phyloP scores from a whole-genome alignment of 2,888 invertebrate genomes.

The Acleris sparsana region DNA sequence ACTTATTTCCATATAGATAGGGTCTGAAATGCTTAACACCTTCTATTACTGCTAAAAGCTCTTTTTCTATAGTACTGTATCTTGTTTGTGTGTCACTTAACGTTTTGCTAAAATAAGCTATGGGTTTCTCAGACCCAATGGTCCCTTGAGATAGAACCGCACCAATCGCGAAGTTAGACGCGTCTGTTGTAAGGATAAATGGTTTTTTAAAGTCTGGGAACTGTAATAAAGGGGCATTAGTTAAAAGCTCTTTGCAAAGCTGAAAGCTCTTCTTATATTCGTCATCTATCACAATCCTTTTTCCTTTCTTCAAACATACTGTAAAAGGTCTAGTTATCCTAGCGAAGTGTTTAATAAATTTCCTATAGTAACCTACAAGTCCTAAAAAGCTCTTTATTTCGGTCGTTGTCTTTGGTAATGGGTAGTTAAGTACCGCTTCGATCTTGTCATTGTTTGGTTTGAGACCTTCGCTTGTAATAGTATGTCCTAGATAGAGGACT shows the following conservation, averaged over 20 bases:
- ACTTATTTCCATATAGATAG: constrained; percentile 38
- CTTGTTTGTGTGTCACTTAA: constrained; percentile 2
- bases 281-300: constrained; percentile 28
- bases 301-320: constrained; percentile 36
- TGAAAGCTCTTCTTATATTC: constrained; percentile 40
- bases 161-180: constrained; percentile 31
- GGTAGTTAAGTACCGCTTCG: constrained; percentile 42
- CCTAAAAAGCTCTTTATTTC: constrained; percentile 53
- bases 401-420: constrained; percentile 41
- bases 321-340: constrained; percentile 6
- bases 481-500: constrained; percentile 41
- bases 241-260: constrained; percentile 40
- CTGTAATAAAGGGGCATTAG: constrained; percentile 49
- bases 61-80: constrained; percentile 36
- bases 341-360: neutral
- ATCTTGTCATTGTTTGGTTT: constrained; percentile 39
- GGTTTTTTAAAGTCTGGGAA: constrained; percentile 50
- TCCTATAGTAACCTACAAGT: constrained; percentile 30
- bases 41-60: constrained; percentile 33
- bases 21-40: constrained; percentile 34
- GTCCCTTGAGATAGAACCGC: constrained; percentile 37
- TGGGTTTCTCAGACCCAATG: constrained; percentile 31
- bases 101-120: neutral
- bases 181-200: constrained; percentile 1
- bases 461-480: constrained; percentile 36